phyloP scores from a whole-genome alignment of 2,113 vertebrate species.

The Myrmecophaga tridactyla region DNA sequence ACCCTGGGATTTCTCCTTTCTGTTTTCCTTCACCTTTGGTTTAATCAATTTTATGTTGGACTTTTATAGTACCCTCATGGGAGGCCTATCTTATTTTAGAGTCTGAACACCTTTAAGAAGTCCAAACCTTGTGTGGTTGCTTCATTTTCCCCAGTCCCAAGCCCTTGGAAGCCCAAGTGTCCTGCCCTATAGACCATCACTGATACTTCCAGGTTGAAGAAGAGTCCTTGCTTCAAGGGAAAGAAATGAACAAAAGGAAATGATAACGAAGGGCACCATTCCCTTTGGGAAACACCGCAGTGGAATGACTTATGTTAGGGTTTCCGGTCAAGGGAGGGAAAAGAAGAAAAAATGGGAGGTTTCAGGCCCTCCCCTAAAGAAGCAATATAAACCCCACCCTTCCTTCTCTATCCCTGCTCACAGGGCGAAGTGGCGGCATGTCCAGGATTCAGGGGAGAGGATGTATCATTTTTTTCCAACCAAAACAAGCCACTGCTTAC shows the following conservation, averaged over 20 bases:
- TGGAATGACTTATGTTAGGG: too few species aligned
- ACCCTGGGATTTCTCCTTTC: not conserved
- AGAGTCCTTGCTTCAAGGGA: not conserved
- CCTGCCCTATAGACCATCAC: not conserved
- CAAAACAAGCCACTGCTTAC: slow-evolving; percentile 59
- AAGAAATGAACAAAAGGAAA: not conserved
- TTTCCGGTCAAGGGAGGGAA: not conserved
- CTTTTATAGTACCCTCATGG: not conserved
- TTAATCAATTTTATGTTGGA: not conserved
- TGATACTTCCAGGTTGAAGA: not conserved
- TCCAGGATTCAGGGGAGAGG: not conserved
- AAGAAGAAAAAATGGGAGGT: not conserved
- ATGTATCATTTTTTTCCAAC: slow-evolving; percentile 54
- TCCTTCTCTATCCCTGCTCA: not conserved
- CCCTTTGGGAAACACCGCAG: not conserved
- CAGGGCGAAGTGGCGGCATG: not conserved
- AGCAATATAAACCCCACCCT: not conserved
- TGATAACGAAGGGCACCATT: accelerated
- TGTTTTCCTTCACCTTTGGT: not conserved
- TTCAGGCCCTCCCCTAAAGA: not conserved
- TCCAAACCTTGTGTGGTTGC: accelerated
- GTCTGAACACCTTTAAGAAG: not conserved
- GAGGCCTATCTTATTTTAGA: not conserved
- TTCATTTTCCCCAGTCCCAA: not conserved
- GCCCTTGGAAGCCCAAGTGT: not conserved